These are phyloP conservation scores for Stenoptilia bipunctidactyla DNA, from an alignment of 2,888 invertebrate species.

Conservation along the genomic window DNA sequence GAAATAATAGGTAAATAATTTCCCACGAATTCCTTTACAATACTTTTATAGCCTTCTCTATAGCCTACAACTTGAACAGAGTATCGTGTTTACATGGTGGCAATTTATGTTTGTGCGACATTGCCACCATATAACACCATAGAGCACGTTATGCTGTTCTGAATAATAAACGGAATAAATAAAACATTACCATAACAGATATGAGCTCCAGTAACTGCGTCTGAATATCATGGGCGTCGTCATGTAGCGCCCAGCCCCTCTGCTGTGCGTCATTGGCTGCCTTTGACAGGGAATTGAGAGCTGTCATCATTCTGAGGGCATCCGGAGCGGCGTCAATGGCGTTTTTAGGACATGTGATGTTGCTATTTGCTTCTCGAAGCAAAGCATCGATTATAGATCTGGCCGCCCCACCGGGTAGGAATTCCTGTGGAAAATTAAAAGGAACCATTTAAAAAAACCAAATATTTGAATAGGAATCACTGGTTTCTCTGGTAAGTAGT, in stretches of 20 bases:
- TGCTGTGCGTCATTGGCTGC: constrained; percentile 97
- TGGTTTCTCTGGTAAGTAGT: too few species aligned
- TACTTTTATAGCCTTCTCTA: too few species aligned
- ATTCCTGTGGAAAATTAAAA: constrained; percentile 44
- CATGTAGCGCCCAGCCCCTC: constrained; percentile 94
- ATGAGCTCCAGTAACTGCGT: constrained; percentile 87
- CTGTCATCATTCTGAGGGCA: constrained; percentile 83
- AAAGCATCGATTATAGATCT: constrained; percentile 59
- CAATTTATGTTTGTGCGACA: too few species aligned
- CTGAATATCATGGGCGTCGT: constrained; percentile 90
- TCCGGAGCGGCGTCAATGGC: constrained; percentile 88
- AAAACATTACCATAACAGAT: constrained; percentile 86
- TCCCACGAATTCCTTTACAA: too few species aligned
- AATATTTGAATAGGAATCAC: too few species aligned
- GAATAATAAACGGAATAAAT: too few species aligned
- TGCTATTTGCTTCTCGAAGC: constrained; percentile 56
- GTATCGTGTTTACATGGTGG: too few species aligned
- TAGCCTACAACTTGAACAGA: too few species aligned
- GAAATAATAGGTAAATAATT: too few species aligned
- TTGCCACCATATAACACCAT: too few species aligned
- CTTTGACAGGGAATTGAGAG: constrained; percentile 86
- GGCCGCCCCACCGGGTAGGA: constrained; percentile 58
- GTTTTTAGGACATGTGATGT: constrained; percentile 67
- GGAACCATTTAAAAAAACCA: too few species aligned
- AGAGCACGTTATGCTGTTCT: too few species aligned